Conservation (phyloP, 2,888 invertebrate species). For the Tinea pellionella region DNA sequence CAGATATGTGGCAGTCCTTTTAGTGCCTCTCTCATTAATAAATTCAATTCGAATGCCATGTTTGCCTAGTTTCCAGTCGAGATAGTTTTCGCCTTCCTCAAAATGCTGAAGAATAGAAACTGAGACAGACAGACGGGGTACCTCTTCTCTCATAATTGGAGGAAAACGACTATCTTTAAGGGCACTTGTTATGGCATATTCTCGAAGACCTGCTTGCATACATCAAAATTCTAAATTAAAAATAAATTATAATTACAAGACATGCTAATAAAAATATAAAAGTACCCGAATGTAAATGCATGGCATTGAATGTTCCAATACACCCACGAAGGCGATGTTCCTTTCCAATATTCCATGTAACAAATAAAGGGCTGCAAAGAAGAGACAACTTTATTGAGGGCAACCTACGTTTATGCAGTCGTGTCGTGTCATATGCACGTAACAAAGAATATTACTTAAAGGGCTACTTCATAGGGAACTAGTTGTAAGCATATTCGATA, state of each 20-base stretch:
- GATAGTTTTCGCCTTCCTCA: slow-evolving; percentile 93
- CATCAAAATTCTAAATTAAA: slow-evolving; percentile 27
- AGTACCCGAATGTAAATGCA: slow-evolving; percentile 89
- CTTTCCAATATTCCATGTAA: slow-evolving; percentile 98
- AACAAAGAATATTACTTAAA: too few relatives aligned
- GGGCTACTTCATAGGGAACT: too few relatives aligned
- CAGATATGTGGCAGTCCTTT: slow-evolving; percentile 97
- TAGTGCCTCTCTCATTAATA: slow-evolving; percentile 90
- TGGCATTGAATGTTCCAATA: slow-evolving; percentile 98
- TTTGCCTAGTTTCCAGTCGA: slow-evolving; percentile 97
- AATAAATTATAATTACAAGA: not conserved
- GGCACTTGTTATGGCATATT: slow-evolving; percentile 98
- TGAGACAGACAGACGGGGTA: slow-evolving; percentile 91
- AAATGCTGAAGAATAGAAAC: slow-evolving; percentile 97
- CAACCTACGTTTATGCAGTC: too few relatives aligned
- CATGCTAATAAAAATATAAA: not conserved
- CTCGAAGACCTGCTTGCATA: slow-evolving; percentile 78
- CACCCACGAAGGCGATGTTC: slow-evolving; percentile 96
- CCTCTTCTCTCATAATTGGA: slow-evolving; percentile 94
- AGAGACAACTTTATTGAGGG: not conserved
- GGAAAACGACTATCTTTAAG: slow-evolving; percentile 97
- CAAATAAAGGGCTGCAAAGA: slow-evolving; percentile 91
- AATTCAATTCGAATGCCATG: slow-evolving; percentile 99
- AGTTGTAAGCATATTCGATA: too few relatives aligned
- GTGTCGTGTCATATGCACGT: too few relatives aligned